Conservation (phyloP, 2,888 invertebrate genomes). For the Sesia apiformis region DNA sequence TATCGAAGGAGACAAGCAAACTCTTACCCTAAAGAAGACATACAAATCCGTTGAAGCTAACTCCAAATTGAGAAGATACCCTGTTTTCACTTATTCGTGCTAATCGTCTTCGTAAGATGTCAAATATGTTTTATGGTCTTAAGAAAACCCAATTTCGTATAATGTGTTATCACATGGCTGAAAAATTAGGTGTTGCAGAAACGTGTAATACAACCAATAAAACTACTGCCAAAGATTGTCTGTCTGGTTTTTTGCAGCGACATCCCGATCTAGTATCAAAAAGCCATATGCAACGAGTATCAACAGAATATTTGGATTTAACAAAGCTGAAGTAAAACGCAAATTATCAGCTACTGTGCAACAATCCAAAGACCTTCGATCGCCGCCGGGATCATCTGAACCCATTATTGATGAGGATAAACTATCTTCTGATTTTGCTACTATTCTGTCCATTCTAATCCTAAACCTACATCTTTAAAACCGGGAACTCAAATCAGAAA, state of each 20-base stretch:
- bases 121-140: slow-evolving; percentile 16
- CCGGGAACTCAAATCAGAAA: no score
- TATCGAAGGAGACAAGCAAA: slow-evolving; percentile 9
- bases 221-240: slow-evolving; percentile 12
- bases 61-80: slow-evolving; percentile 11
- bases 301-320: no score
- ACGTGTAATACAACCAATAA: slow-evolving; percentile 12
- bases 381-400: no score
- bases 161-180: slow-evolving; percentile 12
- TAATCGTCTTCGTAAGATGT: slow-evolving; percentile 13
- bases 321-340: no score
- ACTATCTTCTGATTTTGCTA: no score
- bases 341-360: no score
- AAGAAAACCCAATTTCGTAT: slow-evolving; percentile 14
- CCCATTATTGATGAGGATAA: no score
- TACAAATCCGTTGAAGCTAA: slow-evolving; percentile 11
- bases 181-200: slow-evolving; percentile 12
- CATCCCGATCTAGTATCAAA: slow-evolving; percentile 15
- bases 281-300: slow-evolving; percentile 12
- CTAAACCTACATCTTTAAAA: no score
- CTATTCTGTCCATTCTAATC: no score
- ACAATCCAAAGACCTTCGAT: no score
- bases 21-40: slow-evolving; percentile 5
- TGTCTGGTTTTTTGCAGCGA: slow-evolving; percentile 13
- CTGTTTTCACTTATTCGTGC: slow-evolving; percentile 15